A percentile compares a stretch with the other conserved stretches of the same genome.
Evolutionary conservation across 2,113 vertebrate genomes (phyloP).

Genomic region (Periophthalmodon schlosseri): DNA sequence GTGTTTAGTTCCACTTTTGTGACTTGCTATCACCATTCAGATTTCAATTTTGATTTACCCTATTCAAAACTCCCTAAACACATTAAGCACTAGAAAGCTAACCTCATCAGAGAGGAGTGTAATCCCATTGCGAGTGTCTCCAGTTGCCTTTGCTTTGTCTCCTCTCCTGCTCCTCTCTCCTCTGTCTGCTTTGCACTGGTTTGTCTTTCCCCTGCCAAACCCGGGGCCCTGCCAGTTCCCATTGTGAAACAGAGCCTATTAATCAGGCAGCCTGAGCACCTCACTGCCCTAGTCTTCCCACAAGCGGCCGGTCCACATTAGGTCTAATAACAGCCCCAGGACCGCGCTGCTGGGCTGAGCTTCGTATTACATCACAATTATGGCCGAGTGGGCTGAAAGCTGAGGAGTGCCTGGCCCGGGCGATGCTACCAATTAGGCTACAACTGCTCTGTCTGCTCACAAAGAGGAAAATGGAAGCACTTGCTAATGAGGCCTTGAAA

Average conservation of each 20-base stretch:
- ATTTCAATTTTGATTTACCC: neutral
- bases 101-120: neutral
- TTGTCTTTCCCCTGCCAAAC: constrained; percentile 34
- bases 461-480: neutral
- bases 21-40: neutral
- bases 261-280: constrained; percentile 18
- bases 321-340: neutral
- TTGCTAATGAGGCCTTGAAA: neutral
- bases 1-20: neutral
- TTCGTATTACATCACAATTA: constrained; percentile 2
- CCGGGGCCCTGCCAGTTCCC: constrained; percentile 17
- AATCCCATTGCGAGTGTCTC: neutral
- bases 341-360: neutral
- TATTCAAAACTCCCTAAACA: neutral
- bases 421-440: neutral
- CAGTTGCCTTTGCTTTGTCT: constrained; percentile 10
- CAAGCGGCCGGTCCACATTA: neutral
- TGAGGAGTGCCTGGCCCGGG: neutral
- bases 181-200: constrained; percentile 44
- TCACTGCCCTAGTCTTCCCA: constrained; percentile 1
- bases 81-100: neutral
- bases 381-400: neutral
- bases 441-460: neutral
- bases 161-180: constrained; percentile 24
- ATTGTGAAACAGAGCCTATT: constrained; percentile 19